A percentile compares a stretch with the other conserved stretches of the same genome.
Evolutionary conservation across 2,888 invertebrate species (phyloP).

Genomic region (Oscheius sp.): DNA sequence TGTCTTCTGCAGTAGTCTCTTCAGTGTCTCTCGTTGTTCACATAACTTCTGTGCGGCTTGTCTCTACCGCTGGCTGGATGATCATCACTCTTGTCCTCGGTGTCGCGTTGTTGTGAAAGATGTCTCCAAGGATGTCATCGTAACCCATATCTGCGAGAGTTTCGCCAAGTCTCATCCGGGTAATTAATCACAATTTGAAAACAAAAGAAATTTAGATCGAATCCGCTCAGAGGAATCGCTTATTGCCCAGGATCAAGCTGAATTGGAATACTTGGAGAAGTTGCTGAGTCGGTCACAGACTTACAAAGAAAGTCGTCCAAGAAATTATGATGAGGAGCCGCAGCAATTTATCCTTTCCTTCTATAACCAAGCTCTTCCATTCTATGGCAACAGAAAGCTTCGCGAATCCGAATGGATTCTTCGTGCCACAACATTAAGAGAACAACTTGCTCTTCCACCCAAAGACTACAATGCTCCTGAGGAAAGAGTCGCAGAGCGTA

Average conservation of each 20-base stretch:
- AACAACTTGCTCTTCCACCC: too few species aligned
- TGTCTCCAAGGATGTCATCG: not conserved
- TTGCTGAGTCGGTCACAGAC: not conserved
- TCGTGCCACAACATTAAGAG: too few species aligned
- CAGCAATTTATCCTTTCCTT: too few species aligned
- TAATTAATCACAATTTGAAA: not conserved
- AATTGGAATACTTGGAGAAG: slow-evolving; percentile 3
- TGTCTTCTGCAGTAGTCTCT: not conserved
- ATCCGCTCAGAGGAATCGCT: not conserved
- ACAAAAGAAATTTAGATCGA: not conserved
- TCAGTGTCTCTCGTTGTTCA: slow-evolving; percentile 13
- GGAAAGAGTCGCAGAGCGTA: too few species aligned
- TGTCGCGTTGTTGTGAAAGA: not conserved
- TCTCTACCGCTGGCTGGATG: slow-evolving; percentile 18
- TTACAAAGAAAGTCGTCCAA: not conserved
- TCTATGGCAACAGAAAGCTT: too few species aligned
- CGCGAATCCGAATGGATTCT: too few species aligned
- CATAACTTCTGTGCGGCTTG: slow-evolving; percentile 30
- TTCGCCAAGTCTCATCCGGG: not conserved
- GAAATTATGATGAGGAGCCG: too few species aligned
- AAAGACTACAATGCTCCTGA: too few species aligned
- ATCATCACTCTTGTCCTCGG: slow-evolving; percentile 16
- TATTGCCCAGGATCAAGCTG: not conserved
- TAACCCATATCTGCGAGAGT: not conserved
- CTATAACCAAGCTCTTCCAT: too few species aligned